Conservation (phyloP, 2,797 vertebrate genomes). For the Glyptemys insculpta region DNA sequence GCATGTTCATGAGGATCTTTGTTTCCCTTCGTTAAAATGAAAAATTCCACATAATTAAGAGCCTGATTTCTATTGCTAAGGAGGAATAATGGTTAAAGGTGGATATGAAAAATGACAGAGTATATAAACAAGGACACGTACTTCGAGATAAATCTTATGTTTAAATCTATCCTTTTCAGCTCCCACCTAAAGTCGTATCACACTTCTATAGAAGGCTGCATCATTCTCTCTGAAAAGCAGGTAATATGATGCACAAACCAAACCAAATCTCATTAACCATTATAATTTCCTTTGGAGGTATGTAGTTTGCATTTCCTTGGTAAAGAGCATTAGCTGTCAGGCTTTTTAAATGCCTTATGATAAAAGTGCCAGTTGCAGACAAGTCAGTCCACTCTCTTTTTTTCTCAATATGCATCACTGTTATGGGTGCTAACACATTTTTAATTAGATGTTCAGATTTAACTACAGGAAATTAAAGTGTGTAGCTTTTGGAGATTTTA, state of each 20-base stretch:
- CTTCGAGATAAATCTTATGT: constrained; percentile 53
- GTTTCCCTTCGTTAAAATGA: constrained; percentile 62
- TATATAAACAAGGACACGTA: constrained; percentile 57
- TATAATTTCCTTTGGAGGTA: constrained; percentile 32
- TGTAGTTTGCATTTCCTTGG: neutral
- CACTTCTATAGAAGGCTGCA: neutral
- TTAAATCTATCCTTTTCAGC: constrained; percentile 42
- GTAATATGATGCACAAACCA: neutral
- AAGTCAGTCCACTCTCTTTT: constrained; percentile 27
- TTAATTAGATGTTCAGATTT: constrained; percentile 39
- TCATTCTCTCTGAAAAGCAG: neutral
- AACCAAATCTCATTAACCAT: constrained; percentile 38
- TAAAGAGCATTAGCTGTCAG: constrained; percentile 19
- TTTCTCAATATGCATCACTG: neutral
- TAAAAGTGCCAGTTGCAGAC: neutral
- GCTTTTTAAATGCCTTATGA: constrained; percentile 27
- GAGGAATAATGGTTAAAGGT: constrained; percentile 51
- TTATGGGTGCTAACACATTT: neutral
- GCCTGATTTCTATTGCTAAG: constrained; percentile 27
- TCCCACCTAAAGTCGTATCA: constrained; percentile 17
- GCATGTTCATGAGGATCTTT: constrained; percentile 38
- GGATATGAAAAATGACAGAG: constrained; percentile 49
- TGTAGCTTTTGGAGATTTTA: constrained; percentile 18
- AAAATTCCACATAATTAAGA: constrained; percentile 62
- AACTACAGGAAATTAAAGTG: constrained; percentile 34